These are phyloP conservation scores for Phoebastria nigripes DNA, from an alignment of 2,797 vertebrate species.

Conservation along the genomic window DNA sequence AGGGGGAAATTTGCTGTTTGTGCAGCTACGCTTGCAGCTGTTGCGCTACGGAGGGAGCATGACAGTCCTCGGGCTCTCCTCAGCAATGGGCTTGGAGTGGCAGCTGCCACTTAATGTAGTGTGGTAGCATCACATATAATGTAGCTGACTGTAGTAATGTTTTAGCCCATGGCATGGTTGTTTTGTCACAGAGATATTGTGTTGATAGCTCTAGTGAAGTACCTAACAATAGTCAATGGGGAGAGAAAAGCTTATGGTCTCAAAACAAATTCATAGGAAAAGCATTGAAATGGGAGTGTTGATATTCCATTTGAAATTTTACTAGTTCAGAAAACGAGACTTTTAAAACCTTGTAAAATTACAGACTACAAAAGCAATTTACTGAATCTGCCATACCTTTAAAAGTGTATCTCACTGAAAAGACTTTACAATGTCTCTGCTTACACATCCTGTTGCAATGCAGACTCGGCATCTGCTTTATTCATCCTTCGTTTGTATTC, in stretches of 20 bases:
- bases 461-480: not conserved
- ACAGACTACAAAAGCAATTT: not conserved
- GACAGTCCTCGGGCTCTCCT: not conserved
- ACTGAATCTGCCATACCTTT: not conserved
- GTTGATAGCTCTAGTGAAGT: not conserved
- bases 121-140: not conserved
- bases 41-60: not conserved
- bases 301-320: not conserved
- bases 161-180: not conserved
- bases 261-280: not conserved
- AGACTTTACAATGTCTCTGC: not conserved
- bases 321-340: not conserved
- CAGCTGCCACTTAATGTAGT: conserved; percentile 20
- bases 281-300: not conserved
- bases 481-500: not conserved
- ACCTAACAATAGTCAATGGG: not conserved
- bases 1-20: not conserved
- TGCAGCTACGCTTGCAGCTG: not conserved
- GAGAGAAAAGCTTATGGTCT: not conserved
- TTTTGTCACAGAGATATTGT: not conserved
- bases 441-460: not conserved
- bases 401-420: not conserved
- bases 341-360: not conserved
- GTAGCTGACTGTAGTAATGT: not conserved
- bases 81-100: not conserved